These are phyloP conservation scores for Ptychoptera albimana DNA, from an alignment of 2,888 invertebrate species.

Conservation along the genomic window DNA sequence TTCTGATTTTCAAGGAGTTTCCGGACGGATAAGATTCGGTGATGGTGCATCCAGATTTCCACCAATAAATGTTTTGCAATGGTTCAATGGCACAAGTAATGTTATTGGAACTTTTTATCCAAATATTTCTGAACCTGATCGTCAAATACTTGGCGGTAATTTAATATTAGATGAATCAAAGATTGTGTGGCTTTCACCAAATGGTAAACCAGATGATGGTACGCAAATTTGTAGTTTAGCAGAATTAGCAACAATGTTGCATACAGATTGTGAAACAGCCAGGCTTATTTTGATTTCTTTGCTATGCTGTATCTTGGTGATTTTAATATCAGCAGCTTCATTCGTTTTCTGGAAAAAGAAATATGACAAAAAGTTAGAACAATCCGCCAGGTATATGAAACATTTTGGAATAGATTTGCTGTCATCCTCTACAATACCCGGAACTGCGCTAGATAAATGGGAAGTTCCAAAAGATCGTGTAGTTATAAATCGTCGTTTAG, in stretches of 20 bases:
- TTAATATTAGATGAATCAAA: slow-evolving; percentile 36
- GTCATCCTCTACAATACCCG: slow-evolving; percentile 28
- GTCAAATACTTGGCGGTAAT: slow-evolving; percentile 34
- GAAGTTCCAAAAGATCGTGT: slow-evolving; percentile 72
- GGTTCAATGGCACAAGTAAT: slow-evolving; percentile 33
- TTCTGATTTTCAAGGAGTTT: slow-evolving; percentile 57
- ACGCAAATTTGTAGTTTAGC: slow-evolving; percentile 49
- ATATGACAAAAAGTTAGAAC: slow-evolving; percentile 48
- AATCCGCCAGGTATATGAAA: slow-evolving; percentile 51
- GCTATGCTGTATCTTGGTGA: slow-evolving; percentile 38
- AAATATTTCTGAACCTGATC: slow-evolving; percentile 24
- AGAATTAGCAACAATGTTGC: slow-evolving; percentile 46
- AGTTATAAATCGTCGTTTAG: slow-evolving; percentile 70
- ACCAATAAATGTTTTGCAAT: slow-evolving; percentile 42
- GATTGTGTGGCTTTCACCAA: slow-evolving; percentile 47
- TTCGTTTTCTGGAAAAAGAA: slow-evolving; percentile 48
- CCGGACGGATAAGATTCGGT: slow-evolving; percentile 52
- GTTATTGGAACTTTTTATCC: slow-evolving; percentile 43
- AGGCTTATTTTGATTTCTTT: slow-evolving; percentile 48
- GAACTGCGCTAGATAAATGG: slow-evolving; percentile 62
- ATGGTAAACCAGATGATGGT: slow-evolving; percentile 54
- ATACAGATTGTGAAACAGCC: slow-evolving; percentile 49
- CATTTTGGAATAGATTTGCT: slow-evolving; percentile 49
- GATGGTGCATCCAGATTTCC: slow-evolving; percentile 51
- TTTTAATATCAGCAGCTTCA: slow-evolving; percentile 37